phyloP scores from a whole-genome alignment of 2,888 invertebrate genomes.

The Cremastinae sp. region DNA sequence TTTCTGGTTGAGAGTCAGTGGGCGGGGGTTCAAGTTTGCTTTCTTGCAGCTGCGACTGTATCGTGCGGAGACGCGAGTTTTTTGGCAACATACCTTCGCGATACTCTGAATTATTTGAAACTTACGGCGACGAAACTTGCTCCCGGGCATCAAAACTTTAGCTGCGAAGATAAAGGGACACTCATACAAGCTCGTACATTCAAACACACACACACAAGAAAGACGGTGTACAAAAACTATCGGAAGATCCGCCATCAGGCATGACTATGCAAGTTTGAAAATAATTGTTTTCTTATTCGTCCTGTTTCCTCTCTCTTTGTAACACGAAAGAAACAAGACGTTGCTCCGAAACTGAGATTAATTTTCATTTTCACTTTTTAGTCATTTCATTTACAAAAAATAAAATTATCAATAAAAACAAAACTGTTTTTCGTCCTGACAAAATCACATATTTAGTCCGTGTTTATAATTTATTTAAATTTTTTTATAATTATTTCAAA shows the following conservation, averaged over 20 bases:
- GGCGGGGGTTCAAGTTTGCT: slow-evolving; percentile 43
- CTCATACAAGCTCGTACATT: background rate
- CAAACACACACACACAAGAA: background rate
- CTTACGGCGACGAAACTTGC: slow-evolving; percentile 64
- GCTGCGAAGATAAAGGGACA: slow-evolving; percentile 67
- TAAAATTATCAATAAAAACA: no score
- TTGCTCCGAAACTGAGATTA: slow-evolving; percentile 24
- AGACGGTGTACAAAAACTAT: slow-evolving; percentile 68
- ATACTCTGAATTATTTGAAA: slow-evolving; percentile 71
- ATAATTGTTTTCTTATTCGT: slow-evolving; percentile 71
- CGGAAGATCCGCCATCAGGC: slow-evolving; percentile 64
- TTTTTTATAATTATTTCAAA: no score
- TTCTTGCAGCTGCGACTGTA: slow-evolving; percentile 54
- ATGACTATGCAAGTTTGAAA: slow-evolving; percentile 70
- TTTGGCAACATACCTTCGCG: slow-evolving; percentile 59
- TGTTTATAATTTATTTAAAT: no score
- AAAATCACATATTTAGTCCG: no score
- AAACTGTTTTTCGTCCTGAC: no score
- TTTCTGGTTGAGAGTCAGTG: slow-evolving; percentile 27
- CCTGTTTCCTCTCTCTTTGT: slow-evolving; percentile 48
- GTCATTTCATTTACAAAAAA: slow-evolving; percentile 23
- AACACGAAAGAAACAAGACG: slow-evolving; percentile 37
- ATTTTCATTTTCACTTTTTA: slow-evolving; percentile 16
- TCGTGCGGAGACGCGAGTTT: slow-evolving; percentile 11
- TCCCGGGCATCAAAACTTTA: slow-evolving; percentile 69